Conservation (phyloP, 37 sponge, comb jelly and placozoan species). For the Ephydatia muelleri region DNA sequence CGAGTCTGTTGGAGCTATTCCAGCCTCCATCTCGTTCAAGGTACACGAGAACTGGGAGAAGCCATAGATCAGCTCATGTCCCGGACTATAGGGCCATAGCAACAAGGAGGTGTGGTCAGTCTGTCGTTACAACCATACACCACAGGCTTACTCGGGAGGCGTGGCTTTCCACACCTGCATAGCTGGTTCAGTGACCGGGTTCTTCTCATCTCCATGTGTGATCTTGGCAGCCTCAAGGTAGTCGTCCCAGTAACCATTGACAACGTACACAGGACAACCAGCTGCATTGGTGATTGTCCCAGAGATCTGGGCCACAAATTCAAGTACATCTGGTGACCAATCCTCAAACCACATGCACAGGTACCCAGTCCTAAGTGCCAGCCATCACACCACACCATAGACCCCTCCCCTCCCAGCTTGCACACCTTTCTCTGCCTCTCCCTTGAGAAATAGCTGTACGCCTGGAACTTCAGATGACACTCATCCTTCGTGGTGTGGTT, state of each 20-base stretch:
- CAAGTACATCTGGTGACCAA: not conserved
- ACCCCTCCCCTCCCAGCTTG: not conserved
- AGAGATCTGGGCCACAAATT: slow-evolving; percentile 59
- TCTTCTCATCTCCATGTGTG: slow-evolving; percentile 50
- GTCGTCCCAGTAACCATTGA: slow-evolving; percentile 96
- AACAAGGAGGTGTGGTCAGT: not conserved
- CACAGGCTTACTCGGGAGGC: slow-evolving; percentile 51
- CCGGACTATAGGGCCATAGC: slow-evolving; percentile 42
- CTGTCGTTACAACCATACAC: not conserved
- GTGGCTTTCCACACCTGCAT: slow-evolving; percentile 39
- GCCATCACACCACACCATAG: not conserved
- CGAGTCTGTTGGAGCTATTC: slow-evolving; percentile 90
- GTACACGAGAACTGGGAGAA: slow-evolving; percentile 76
- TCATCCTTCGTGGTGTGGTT: slow-evolving; percentile 91
- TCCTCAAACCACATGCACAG: not conserved
- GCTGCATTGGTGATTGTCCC: slow-evolving; percentile 71
- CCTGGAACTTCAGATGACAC: slow-evolving; percentile 78
- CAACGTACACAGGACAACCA: slow-evolving; percentile 55
- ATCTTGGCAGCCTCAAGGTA: slow-evolving; percentile 68
- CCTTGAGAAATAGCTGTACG: slow-evolving; percentile 94
- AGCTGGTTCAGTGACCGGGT: slow-evolving; percentile 36
- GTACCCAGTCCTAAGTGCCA: slow-evolving; percentile 4
- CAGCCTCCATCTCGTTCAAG: slow-evolving; percentile 91
- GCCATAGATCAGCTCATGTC: slow-evolving; percentile 79
- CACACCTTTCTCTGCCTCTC: slow-evolving; percentile 80